Evolutionary conservation across 2,113 vertebrate genomes (phyloP).

Genomic region (Sporophila hypoxantha): DNA sequence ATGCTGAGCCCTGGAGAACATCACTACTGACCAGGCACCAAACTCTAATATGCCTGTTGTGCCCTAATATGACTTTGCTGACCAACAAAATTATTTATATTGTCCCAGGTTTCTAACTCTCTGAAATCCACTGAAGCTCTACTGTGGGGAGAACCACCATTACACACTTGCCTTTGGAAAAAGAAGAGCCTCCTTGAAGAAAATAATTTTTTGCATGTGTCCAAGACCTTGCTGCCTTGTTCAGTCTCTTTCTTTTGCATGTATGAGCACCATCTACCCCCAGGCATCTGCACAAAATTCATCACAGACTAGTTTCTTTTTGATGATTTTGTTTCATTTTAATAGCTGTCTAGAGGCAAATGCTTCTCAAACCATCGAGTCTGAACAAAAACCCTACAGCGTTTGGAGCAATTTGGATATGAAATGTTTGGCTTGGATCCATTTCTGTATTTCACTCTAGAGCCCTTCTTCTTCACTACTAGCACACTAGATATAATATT

Average conservation of each 20-base stretch:
- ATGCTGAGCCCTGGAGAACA: not conserved
- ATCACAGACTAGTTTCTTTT: not conserved
- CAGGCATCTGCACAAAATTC: not conserved
- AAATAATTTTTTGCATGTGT: not conserved
- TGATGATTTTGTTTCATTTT: not conserved
- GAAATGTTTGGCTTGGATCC: slow-evolving; percentile 22
- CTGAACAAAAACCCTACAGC: not conserved
- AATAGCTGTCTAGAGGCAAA: not conserved
- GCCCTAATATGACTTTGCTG: not conserved
- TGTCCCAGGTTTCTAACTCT: not conserved
- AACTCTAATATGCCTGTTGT: not conserved
- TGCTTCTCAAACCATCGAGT: not conserved
- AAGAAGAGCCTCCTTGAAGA: not conserved
- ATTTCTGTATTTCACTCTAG: slow-evolving; percentile 13
- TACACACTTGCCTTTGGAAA: not conserved
- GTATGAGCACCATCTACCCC: not conserved
- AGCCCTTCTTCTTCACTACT: not conserved
- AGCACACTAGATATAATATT: not conserved
- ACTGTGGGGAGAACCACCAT: not conserved
- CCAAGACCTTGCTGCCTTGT: not conserved
- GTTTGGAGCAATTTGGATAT: slow-evolving; percentile 4
- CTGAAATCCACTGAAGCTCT: not conserved
- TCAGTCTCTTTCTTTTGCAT: not conserved
- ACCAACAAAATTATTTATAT: not conserved
- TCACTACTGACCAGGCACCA: not conserved